Conservation (phyloP, 2,797 vertebrate genomes). For the Remorina albescens region DNA sequence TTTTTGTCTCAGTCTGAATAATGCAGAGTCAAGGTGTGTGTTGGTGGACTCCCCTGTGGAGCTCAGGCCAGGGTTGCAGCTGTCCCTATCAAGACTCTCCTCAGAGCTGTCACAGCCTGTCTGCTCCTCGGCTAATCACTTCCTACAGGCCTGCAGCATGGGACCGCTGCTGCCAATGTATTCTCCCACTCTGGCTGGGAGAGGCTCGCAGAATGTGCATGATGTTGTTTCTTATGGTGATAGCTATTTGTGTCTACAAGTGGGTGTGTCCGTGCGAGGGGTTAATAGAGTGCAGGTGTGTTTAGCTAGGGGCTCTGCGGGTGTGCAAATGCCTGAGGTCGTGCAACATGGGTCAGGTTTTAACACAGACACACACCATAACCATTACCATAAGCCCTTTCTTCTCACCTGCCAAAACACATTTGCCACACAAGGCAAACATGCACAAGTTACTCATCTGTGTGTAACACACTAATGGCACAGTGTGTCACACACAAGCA, state of each 20-base stretch:
- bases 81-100: slow-evolving; percentile 80
- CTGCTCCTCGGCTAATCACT: slow-evolving; percentile 79
- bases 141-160: slow-evolving; percentile 73
- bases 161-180: slow-evolving; percentile 64
- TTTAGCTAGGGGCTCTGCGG: slow-evolving; percentile 55
- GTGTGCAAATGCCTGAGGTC: slow-evolving; percentile 60
- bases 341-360: slow-evolving; percentile 59
- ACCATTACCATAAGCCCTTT: slow-evolving; percentile 44
- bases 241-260: slow-evolving; percentile 9
- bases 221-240: slow-evolving; percentile 37
- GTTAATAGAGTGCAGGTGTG: slow-evolving; percentile 51
- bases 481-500: slow-evolving; percentile 52
- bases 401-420: slow-evolving; percentile 74
- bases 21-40: slow-evolving; percentile 64
- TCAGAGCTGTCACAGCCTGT: slow-evolving; percentile 79
- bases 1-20: slow-evolving; percentile 58
- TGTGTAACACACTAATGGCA: slow-evolving; percentile 68
- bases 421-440: slow-evolving; percentile 64
- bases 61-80: slow-evolving; percentile 77
- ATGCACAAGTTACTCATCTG: slow-evolving; percentile 66
- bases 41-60: slow-evolving; percentile 66
- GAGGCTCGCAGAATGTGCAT: slow-evolving; percentile 35
- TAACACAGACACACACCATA: slow-evolving; percentile 23
- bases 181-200: slow-evolving; percentile 38
- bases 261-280: not conserved